Base-by-base conservation (phyloP, 2,888 invertebrate genomes). In the Athrips mouffetella region DNA sequence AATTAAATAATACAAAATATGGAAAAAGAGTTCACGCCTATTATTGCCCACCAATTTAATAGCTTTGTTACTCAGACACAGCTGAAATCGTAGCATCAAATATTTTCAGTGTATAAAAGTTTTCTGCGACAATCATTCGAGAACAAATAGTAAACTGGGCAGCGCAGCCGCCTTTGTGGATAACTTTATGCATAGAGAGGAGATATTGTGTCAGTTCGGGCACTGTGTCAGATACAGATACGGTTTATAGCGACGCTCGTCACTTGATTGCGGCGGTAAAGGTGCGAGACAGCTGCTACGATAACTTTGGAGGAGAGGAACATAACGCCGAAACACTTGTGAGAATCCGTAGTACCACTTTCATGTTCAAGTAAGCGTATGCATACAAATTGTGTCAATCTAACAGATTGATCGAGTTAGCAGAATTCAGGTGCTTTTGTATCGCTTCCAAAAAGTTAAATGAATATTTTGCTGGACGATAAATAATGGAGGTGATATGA, bases 161-260 rank as follows among this genome's bases (percentile, higher is more conserved):
- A 54, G 54, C 54, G 54, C 54, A 29, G 52, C 33, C 42, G 54
- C 62, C 45, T 49, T 63, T 65, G 66, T 57, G 67, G 66, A 63
- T 68, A 63, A 65, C 59, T 60, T 62, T 69, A 72, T 71, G 73
- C 70, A 66, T 57, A 57, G 58, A 61, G 52, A 54, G 57, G 52
- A 49, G 63, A 66, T 60, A 64, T 62, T 63, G 68, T 65, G 63
- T 61, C 60, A 67, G 69, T 70, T 68, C 64, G 49, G 52, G 51
- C 53, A 60, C 56, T 51, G 55, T 56, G 55, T 47, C 58, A 54
- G 57, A 48, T 47, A 52, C 51, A 31, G 47, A 44, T 23, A 25
- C 40, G 31, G 44, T 39, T 45, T 50, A 47, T 25, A 18, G 40
- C 47, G 42, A 39, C 31, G 35, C 27, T 39, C 18, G 49, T 37